Base-by-base conservation (phyloP, 1,140 invertebrate genomes). In the Penaeus indicus region DNA sequence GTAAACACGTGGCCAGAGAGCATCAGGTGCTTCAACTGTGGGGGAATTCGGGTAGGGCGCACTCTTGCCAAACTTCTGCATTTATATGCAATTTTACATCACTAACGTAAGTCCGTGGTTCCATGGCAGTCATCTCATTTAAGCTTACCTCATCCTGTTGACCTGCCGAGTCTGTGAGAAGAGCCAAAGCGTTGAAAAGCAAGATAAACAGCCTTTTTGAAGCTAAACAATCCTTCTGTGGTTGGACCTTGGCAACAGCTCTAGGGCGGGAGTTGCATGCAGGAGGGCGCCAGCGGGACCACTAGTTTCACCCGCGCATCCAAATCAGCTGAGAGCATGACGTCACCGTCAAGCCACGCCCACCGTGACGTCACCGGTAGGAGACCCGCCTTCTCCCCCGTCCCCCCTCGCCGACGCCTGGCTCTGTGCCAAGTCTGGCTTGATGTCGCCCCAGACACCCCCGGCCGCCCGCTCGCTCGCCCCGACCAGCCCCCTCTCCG, bases 261-360 rank as follows among this genome's bases (percentile, higher is more conserved):
- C 38, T 60, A 80, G 54, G 78, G 78, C 5, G 78, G 38, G 47
- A 61, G 78, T n/a, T 27, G 78, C n/a, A 61, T 60, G 78, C 77
- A 47, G 77, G 77, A 22, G 77, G 77, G 38, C 42, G 77, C 47
- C 47, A 61, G 78, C n/a, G 54, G 78, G 78, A 61, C 78, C 47
- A 60, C 78, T 60, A 22, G 47, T 80, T 80, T 80, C 47, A 60
- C 47, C 78, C 78, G 78, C 78, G 78, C 78, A 80, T 61, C 78
- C 78, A 80, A 80, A 80, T 80, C 78, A 80, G 78, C 78, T 80
- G 78, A 80, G 78, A 80, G 78, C 54, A 80, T 80, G 78, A 80
- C 78, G 78, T 80, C 78, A 80, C 47, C 8, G 11, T n/a, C 19
- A 80, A 27, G 78, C 78, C 78, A 60, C 78, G 78, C 78, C 78